These are phyloP conservation scores for Hippocampus mohnikei DNA, from an alignment of 2,113 vertebrate species.

Conservation along the genomic window DNA sequence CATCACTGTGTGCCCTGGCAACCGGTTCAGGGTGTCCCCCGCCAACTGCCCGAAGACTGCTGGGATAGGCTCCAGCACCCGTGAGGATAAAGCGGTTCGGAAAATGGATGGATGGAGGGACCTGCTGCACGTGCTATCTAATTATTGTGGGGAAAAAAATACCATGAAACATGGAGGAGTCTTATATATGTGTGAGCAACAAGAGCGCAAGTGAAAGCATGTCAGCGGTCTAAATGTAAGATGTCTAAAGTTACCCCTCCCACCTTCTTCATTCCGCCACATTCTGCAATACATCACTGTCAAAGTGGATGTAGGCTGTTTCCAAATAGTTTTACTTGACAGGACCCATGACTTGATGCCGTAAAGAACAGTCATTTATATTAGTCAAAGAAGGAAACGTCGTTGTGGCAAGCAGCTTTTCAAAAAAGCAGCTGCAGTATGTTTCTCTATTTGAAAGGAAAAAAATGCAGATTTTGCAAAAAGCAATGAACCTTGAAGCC, in stretches of 20 bases:
- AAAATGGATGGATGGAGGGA: no score
- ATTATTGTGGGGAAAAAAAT: neutral
- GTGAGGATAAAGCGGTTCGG: no score
- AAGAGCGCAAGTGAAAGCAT: slow-evolving; percentile 16
- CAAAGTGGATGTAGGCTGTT: slow-evolving; percentile 25
- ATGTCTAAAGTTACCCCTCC: slow-evolving; percentile 42
- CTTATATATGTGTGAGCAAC: neutral
- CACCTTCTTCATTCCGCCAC: slow-evolving; percentile 43
- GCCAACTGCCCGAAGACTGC: no score
- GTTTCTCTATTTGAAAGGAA: neutral
- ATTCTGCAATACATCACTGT: slow-evolving; percentile 58
- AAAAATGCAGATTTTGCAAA: neutral
- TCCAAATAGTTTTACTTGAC: slow-evolving; percentile 51
- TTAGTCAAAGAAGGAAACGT: neutral
- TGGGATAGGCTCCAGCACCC: no score
- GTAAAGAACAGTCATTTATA: slow-evolving; percentile 5
- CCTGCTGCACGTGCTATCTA: neutral
- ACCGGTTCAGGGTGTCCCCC: no score
- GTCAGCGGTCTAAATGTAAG: slow-evolving; percentile 22
- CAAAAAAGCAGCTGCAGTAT: neutral
- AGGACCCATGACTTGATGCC: slow-evolving; percentile 20
- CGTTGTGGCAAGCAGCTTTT: neutral
- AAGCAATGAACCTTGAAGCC: neutral
- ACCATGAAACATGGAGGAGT: neutral
- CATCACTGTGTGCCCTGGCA: no score